Evolutionary conservation across 2,113 vertebrate species (phyloP), one percentile per base, ranked within the genome.

Genomic region (Scophthalmus maximus): DNA sequence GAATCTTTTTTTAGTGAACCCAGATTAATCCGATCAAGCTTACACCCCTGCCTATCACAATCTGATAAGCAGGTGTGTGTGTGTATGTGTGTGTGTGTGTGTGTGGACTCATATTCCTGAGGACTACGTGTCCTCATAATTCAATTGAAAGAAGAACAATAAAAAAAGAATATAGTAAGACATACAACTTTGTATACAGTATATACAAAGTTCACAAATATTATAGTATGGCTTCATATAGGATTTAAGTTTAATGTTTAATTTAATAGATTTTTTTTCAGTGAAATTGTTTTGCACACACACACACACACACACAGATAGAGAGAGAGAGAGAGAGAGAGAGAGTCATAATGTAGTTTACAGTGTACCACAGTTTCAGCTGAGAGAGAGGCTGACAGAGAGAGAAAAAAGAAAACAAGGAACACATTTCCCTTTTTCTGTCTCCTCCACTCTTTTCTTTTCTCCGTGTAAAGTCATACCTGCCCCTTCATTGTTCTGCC

Each of bases 401-500:
- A 62, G 22, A 44, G 27, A 65, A 34, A n/a, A 71, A 15, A 49
- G 36, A 73, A 74, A 80, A 70, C 61, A 71, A 71, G 66, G 73
- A 91, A 91, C 23, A 87, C 53, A 89, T 91, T 93, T 86, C 60
- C 57, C 51, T 58, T 38, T 55, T 61, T 62, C 52, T 47, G 5
- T 38, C 22, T 70, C 50, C 42, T 58, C 52, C n/a, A 17, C 44
- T 81, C 71, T 50, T 34, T 29, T 46, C 49, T 47, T 66, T 61
- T 73, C 44, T 73, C 57, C 52, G 44, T 80, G 77, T 76, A 62
- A 80, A 82, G 73, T 84, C 89, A 79, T 93, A 92, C 92, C 93
- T 94, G 87, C 85, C 90, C 84, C 86, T 85, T 89, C 79, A 95
- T 95, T 95, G 94, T 96, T 94, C 81, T 76, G 49, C 0, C 30